Conservation (phyloP, 2,797 vertebrate genomes). For the Eupleurogrammus muticus region DNA sequence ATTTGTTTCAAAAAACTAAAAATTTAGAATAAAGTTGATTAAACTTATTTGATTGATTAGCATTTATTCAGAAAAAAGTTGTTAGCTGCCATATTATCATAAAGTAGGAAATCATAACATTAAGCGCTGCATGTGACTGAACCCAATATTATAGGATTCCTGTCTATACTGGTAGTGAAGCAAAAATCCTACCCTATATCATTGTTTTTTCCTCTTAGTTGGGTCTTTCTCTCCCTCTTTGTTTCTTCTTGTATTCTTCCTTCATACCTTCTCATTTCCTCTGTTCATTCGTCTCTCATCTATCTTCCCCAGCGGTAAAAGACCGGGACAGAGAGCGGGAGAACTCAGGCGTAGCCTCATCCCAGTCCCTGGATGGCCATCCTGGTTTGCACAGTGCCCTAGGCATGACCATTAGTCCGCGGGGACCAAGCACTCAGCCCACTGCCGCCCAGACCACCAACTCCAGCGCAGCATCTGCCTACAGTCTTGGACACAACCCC, state of each 20-base stretch:
- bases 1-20: not conserved
- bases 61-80: not conserved
- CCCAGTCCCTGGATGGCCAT: conserved; percentile 86
- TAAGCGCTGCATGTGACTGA: conserved; percentile 42
- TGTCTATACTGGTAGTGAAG: conserved; percentile 70
- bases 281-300: conserved; percentile 47
- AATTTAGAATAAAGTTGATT: not conserved
- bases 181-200: conserved; percentile 13
- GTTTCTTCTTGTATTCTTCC: conserved; percentile 47
- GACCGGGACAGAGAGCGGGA: conserved; percentile 81
- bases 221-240: conserved; percentile 40
- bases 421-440: conserved; percentile 83
- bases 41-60: not conserved
- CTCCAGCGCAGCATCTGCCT: conserved; percentile 62
- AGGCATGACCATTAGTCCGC: conserved; percentile 92
- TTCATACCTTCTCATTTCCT: conserved; percentile 4
- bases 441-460: conserved; percentile 60
- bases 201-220: conserved; percentile 48
- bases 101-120: conserved; percentile 24
- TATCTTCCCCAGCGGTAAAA: conserved; percentile 83
- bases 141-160: too few species aligned
- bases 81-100: not conserved
- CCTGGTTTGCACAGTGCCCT: conserved; percentile 78
- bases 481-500: conserved; percentile 67
- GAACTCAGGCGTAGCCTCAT: conserved; percentile 39